These are phyloP conservation scores for Trichopoda pennipes DNA, from an alignment of 2,888 invertebrate genomes.

Conservation along the genomic window DNA sequence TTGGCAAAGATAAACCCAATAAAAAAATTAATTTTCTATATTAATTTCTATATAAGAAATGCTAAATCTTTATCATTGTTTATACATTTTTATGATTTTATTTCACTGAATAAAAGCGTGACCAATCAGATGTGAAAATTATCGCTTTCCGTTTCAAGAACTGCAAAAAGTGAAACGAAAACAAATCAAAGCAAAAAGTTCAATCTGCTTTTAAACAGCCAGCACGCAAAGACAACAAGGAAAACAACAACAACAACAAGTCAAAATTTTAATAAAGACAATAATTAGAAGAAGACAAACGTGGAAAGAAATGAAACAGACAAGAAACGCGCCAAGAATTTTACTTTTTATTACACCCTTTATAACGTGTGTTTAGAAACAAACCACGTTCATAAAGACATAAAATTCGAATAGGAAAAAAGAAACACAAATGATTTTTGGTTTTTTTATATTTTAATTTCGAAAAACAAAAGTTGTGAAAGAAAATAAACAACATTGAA, in stretches of 20 bases:
- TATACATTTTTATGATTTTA: constrained; percentile 35
- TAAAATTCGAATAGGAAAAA: constrained; percentile 4
- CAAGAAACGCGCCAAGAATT: constrained; percentile 73
- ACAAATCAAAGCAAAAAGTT: constrained; percentile 35
- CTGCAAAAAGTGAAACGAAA: not conserved
- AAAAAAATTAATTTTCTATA: not conserved
- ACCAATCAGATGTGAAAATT: constrained; percentile 61
- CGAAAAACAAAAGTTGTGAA: constrained; percentile 15
- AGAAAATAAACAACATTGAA: not conserved
- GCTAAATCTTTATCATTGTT: constrained; percentile 9
- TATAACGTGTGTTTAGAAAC: constrained; percentile 79
- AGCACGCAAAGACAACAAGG: not conserved
- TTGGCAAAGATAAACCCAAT: too few species aligned
- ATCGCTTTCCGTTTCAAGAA: constrained; percentile 34
- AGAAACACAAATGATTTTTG: too few species aligned
- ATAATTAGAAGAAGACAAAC: constrained; percentile 6
- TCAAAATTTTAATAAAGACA: constrained; percentile 9
- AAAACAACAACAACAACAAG: constrained; percentile 17
- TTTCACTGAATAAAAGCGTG: constrained; percentile 37
- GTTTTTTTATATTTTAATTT: constrained; percentile 1
- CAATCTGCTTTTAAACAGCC: constrained; percentile 19
- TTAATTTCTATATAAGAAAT: not conserved
- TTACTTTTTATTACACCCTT: constrained; percentile 79
- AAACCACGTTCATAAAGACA: constrained; percentile 73
- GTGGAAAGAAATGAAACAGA: not conserved